Evolutionary conservation across 1,140 invertebrate genomes (phyloP), one percentile per base, ranked within the genome.

Genomic region (Pinna nobilis): DNA sequence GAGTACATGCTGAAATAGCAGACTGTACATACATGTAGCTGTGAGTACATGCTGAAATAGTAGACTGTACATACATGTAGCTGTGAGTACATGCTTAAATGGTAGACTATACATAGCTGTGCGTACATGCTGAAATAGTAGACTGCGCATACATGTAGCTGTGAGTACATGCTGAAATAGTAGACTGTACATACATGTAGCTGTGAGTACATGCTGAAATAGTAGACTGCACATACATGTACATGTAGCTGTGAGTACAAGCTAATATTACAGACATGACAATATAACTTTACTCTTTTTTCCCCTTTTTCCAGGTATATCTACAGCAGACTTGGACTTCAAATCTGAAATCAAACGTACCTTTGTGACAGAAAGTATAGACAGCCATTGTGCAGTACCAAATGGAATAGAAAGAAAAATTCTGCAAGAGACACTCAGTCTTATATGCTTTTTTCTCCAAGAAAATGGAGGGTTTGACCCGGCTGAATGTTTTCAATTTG

Each of bases 321-420:
- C 59, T 30, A 81, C 79, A 32, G 76, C 79, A 28, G 81, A 83
- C 68, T 55, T 78, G 25, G 70, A 68, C 67, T 73, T 82, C 35
- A 78, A 79, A 51, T 69, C 57, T 11, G 25, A 70, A 25, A 72
- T 82, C 1, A 83, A 83, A 55, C 77, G 66, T n/a, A 73, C 77
- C 13, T 83, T 84, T 70, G 33, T 80, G 13, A 47, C 70, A 25
- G 39, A 76, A 0, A 80, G 78, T 66, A 23, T 86, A 2, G 76
- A 81, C 32, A 78, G 65, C 9, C 70, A 81, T 33, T 82, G 79
- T 35, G 70, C 69, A 2, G 32, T 63, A 37, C 57, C 66, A 5
- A 68, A 75, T 13, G 60, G 61, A 32, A 70, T 83, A 30, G 80
- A 84, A 41, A 70, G 81, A 2, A 69, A 76, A 28, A 75, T 86